Conservation (phyloP, 1,140 invertebrate genomes). For the Triops cancriformis region DNA sequence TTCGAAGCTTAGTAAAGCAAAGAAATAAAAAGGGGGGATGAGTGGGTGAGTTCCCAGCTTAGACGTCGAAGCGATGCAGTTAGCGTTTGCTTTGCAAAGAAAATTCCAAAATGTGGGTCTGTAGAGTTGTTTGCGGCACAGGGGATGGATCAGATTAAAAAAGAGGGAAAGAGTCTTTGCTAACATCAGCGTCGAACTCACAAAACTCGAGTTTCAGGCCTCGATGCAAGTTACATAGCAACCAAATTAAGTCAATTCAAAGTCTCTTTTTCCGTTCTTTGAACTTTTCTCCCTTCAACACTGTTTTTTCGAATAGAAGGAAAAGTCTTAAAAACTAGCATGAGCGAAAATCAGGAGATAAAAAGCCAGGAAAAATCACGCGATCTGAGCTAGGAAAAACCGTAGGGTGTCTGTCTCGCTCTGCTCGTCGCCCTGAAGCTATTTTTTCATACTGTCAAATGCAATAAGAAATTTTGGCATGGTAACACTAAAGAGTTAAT, state of each 20-base stretch:
- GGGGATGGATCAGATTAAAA: constrained; percentile 7
- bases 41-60: background rate
- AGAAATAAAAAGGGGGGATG: background rate
- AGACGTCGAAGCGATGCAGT: background rate
- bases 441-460: background rate
- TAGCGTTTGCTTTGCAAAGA: background rate
- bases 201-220: constrained; percentile 5
- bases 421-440: background rate
- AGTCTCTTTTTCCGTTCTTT: background rate
- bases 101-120: background rate
- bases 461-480: constrained; percentile 7
- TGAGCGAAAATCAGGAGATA: background rate
- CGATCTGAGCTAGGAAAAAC: background rate
- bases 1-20: background rate
- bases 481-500: constrained; percentile 5
- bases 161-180: background rate
- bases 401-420: background rate
- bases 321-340: background rate
- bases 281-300: constrained; percentile 4
- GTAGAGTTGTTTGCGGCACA: background rate
- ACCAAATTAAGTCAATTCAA: constrained; percentile 4
- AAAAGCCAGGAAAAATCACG: background rate
- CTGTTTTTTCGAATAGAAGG: background rate
- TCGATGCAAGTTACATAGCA: constrained; percentile 10
- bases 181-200: background rate